Conservation (phyloP, 2,113 vertebrate genomes). For the Girardinichthys multiradiatus region DNA sequence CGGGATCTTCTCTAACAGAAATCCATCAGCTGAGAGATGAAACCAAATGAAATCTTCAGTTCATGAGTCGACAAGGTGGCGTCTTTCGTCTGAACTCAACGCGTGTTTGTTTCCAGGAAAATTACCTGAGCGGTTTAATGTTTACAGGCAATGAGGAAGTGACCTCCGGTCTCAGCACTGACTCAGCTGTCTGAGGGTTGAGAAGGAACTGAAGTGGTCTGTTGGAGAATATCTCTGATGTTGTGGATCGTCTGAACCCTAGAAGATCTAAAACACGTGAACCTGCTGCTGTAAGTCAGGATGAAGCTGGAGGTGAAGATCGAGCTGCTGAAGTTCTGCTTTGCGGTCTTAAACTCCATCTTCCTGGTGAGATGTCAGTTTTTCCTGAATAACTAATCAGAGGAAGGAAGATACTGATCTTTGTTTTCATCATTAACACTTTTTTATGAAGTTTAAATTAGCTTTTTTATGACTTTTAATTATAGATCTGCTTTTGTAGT, state of each 20-base stretch:
- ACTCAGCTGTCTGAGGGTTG: neutral
- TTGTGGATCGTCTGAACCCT: neutral
- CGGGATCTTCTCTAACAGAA: no score
- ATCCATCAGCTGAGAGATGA: no score
- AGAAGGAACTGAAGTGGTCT: neutral
- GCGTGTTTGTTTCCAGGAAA: slow-evolving; percentile 7
- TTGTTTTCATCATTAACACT: neutral
- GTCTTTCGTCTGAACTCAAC: neutral
- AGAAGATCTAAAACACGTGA: no score
- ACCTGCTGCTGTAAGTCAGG: neutral
- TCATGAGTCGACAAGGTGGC: no score
- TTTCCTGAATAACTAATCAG: neutral
- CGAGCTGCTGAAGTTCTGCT: slow-evolving; percentile 69
- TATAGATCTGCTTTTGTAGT: neutral
- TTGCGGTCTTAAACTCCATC: slow-evolving; percentile 57
- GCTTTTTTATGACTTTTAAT: neutral
- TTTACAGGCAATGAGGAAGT: slow-evolving; percentile 54
- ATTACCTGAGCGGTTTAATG: slow-evolving; percentile 28
- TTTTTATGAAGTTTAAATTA: neutral
- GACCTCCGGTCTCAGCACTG: slow-evolving; percentile 33
- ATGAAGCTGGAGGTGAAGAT: slow-evolving; percentile 72
- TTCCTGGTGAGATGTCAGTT: slow-evolving; percentile 63
- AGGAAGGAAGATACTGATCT: no score
- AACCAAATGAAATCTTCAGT: no score
- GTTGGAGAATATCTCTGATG: neutral